Evolutionary conservation across 2,113 vertebrate genomes (phyloP).

Genomic region (Pedetes capensis): DNA sequence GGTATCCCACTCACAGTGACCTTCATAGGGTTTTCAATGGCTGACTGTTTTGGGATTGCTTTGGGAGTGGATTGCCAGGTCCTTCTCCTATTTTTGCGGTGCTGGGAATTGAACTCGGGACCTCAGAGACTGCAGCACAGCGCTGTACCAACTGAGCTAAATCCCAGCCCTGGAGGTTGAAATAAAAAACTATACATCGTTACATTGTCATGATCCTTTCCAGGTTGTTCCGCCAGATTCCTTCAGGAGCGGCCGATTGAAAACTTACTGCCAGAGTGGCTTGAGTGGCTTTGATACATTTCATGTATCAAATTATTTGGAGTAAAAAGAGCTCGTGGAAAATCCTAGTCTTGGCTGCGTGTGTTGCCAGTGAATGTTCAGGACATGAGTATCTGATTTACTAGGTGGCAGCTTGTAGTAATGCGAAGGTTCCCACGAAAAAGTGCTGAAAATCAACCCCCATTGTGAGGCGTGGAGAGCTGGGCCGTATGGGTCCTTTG

Average conservation of each 20-base stretch:
- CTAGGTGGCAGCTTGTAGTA: background rate
- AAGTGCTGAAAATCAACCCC: background rate
- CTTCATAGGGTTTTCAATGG: no score
- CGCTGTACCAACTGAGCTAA: no score
- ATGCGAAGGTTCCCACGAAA: background rate
- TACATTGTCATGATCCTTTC: background rate
- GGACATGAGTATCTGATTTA: rapidly evolving
- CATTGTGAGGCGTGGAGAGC: background rate
- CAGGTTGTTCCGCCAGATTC: background rate
- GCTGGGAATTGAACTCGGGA: no score
- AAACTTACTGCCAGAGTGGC: background rate
- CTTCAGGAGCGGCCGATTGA: background rate
- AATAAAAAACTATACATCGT: no score
- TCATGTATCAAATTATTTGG: background rate
- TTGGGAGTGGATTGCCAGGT: no score
- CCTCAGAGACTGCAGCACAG: no score
- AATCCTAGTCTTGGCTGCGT: background rate
- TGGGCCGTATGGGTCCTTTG: background rate
- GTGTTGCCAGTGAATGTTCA: background rate
- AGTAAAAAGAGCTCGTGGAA: background rate
- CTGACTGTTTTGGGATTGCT: no score
- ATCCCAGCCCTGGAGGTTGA: background rate
- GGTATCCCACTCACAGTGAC: no score
- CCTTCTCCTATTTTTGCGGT: no score
- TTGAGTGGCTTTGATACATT: background rate